Evolutionary conservation across 2,888 invertebrate genomes (phyloP).

Genomic region (Leucozona laternaria): DNA sequence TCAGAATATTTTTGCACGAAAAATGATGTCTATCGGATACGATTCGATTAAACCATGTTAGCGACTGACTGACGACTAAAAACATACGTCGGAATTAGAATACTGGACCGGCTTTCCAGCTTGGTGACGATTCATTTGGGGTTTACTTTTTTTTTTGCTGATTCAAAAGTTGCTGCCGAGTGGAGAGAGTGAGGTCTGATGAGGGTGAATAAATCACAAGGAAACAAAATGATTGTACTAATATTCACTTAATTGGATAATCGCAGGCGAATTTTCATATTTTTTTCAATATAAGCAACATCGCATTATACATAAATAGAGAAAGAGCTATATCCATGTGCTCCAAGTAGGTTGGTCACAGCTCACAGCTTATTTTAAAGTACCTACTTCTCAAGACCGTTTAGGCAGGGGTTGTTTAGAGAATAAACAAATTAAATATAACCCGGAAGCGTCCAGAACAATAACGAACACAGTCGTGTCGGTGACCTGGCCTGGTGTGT

Average conservation of each 20-base stretch:
- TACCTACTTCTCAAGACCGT: conserved; percentile 29
- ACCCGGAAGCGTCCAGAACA: conserved; percentile 44
- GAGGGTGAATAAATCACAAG: conserved; percentile 48
- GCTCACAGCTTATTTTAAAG: conserved; percentile 8
- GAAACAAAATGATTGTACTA: conserved; percentile 32
- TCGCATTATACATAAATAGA: conserved; percentile 6
- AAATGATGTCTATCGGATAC: conserved; percentile 13
- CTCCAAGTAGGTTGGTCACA: not conserved
- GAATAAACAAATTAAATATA: conserved; percentile 29
- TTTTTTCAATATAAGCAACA: conserved; percentile 33
- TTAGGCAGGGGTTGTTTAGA: conserved; percentile 16
- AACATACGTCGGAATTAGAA: conserved; percentile 1
- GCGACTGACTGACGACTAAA: conserved; percentile 51
- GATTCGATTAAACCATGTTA: conserved; percentile 47
- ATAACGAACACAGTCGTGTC: not conserved
- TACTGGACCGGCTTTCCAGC: conserved; percentile 45
- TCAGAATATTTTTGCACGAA: conserved; percentile 25
- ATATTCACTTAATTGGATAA: conserved; percentile 66
- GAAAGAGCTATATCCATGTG: conserved; percentile 31
- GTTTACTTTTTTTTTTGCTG: conserved; percentile 22
- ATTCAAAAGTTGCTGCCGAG: not conserved
- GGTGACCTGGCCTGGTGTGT: conserved; percentile 16
- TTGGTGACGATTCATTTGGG: conserved; percentile 30
- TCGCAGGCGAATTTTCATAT: conserved; percentile 66
- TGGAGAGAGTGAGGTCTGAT: not conserved